A percentile compares a stretch with the other conserved stretches of the same genome.
Conservation (phyloP, 2,113 vertebrate species). For the Neomonachus schauinslandi region DNA sequence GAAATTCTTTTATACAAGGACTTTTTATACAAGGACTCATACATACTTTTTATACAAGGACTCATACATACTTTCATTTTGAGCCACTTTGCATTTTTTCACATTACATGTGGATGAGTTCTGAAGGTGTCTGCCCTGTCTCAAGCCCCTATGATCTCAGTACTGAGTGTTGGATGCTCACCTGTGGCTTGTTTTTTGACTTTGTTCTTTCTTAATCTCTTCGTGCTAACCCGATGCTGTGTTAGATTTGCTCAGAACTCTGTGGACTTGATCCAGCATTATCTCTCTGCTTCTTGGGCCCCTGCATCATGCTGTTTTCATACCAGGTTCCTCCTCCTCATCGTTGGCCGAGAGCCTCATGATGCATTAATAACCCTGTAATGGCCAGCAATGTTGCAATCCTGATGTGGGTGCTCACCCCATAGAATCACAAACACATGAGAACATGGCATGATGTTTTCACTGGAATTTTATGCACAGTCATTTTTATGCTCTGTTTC, state of each 20-base stretch:
- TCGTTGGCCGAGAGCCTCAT: not conserved
- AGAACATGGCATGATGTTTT: not conserved
- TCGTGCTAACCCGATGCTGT: not conserved
- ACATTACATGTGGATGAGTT: not conserved
- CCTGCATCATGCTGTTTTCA: not conserved
- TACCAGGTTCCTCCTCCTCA: not conserved
- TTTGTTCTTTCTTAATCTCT: not conserved
- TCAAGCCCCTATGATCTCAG: not conserved
- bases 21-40: not conserved
- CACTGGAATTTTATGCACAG: not conserved
- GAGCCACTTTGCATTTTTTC: not conserved
- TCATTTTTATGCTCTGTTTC: not conserved
- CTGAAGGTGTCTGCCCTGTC: not conserved
- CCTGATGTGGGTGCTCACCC: not conserved
- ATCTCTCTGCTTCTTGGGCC: not conserved
- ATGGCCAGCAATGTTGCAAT: not conserved
- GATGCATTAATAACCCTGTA: no score
- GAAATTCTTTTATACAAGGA: not conserved
- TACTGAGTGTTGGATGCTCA: not conserved
- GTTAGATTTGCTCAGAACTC: not conserved
- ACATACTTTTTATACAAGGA: not conserved
- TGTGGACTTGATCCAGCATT: no score
- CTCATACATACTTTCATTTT: not conserved
- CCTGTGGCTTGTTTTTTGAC: not conserved
- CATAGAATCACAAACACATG: not conserved